A percentile compares a stretch with the other conserved stretches of the same genome.
phyloP scores from a whole-genome alignment of 2,888 invertebrate species.

The Herminia tarsipennalis region DNA sequence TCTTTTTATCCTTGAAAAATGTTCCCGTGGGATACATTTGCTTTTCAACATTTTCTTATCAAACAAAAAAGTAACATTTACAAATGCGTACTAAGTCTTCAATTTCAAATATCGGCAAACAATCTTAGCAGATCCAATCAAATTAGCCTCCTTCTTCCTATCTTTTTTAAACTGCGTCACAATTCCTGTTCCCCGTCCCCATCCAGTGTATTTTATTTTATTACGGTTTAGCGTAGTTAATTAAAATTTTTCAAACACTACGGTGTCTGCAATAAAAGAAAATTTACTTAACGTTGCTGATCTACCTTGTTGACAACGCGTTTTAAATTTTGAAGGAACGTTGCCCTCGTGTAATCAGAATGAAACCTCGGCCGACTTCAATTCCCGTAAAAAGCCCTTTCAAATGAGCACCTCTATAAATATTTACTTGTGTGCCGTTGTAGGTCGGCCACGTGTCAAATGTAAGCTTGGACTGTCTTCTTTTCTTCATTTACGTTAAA shows the following conservation, averaged over 20 bases:
- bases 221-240: slow-evolving; percentile 8
- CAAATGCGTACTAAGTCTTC: no score
- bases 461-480: slow-evolving; percentile 10
- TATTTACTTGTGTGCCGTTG: slow-evolving; percentile 45
- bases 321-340: slow-evolving; percentile 24
- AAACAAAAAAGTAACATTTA: no score
- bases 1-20: no score
- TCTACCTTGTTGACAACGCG: slow-evolving; percentile 11
- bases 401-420: slow-evolving; percentile 54
- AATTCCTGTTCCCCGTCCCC: neutral
- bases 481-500: neutral
- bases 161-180: neutral
- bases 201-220: slow-evolving; percentile 11
- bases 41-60: no score
- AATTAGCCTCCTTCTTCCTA: no score
- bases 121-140: no score
- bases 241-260: slow-evolving; percentile 7
- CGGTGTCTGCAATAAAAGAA: slow-evolving; percentile 5
- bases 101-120: no score
- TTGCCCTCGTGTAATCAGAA: slow-evolving; percentile 32
- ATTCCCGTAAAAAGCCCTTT: slow-evolving; percentile 40
- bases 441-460: slow-evolving; percentile 33
- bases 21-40: no score
- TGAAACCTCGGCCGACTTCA: slow-evolving; percentile 32
- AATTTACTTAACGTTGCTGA: slow-evolving; percentile 14